Evolutionary conservation across 2,797 vertebrate species (phyloP), one percentile per base, ranked within the genome.

Genomic region (Bryconaethiops microstoma): DNA sequence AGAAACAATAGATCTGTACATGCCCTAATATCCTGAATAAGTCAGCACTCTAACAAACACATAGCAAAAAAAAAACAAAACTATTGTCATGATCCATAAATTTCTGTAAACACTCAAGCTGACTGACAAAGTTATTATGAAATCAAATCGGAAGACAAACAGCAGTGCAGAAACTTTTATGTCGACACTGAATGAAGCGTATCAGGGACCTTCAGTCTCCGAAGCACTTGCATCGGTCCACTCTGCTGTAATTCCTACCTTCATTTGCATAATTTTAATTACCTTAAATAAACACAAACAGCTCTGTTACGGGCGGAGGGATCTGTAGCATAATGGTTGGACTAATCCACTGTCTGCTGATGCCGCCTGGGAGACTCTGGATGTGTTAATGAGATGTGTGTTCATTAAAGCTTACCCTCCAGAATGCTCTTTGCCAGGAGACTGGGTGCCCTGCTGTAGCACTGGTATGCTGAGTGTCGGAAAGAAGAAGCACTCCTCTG

Each of bases 391-490:
- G 75, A 91, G 87, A 84, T 84, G 52, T 75, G 67, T 52, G 83
- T 86, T 91, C 86, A 93, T 90, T 89, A 91, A 88, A 77, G 78
- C 84, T 90, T 92, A 95, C 94, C 94, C 90, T 94, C 92, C 76
- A 94, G 91, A 82, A 93, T 89, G 87, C 88, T 92, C 86, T 92
- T 94, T 42, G 92, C 86, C 79, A 92, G 75, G 64, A 88, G 57
- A 86, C 92, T 91, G 0, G 91, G 89, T 40, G 88, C 81, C 88
- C 90, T 88, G 78, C 85, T 83, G 80, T 92, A 93, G 83, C 89
- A 90, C 77, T 92, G 92, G 89, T 92, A 93, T 2, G 90, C 84
- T 4, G 90, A 87, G 83, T 90, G 93, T 84, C 91, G 84, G 79
- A 87, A 14, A 8, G 92, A 88, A 78, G 89, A 85, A 52, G 87